Conservation (phyloP, 30 jellyfish, hydroid and myxozoan genomes). For the Hydra vulgaris region DNA sequence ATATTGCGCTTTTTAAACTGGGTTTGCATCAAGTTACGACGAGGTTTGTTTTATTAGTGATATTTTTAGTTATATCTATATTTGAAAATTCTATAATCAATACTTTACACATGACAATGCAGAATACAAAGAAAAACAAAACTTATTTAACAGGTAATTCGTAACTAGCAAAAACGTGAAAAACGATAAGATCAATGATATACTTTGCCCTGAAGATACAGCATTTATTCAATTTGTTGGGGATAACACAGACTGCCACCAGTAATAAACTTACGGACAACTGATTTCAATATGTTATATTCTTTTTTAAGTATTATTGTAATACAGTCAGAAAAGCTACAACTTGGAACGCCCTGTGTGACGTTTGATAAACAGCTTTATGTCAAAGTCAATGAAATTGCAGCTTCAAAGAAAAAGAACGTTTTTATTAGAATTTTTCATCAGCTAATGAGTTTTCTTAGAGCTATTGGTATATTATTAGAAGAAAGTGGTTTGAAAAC, state of each 20-base stretch:
- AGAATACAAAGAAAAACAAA: not conserved
- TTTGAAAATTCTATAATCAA: too few relatives aligned
- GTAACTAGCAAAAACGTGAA: not conserved
- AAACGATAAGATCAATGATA: conserved; percentile 1
- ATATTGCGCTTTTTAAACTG: not conserved
- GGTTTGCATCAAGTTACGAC: conserved; percentile 8
- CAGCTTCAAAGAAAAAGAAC: not conserved
- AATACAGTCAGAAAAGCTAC: not conserved
- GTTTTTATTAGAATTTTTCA: not conserved
- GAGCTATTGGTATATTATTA: not conserved
- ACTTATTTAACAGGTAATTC: not conserved
- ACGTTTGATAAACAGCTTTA: conserved; percentile 1
- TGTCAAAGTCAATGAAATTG: not conserved
- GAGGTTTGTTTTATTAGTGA: not conserved
- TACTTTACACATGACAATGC: too few relatives aligned
- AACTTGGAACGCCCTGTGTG: conserved; percentile 9
- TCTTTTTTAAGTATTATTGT: not conserved
- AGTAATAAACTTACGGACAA: not conserved
- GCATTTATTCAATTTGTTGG: conserved; percentile 2
- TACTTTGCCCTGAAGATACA: not conserved
- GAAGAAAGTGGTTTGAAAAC: not conserved
- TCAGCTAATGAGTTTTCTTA: not conserved
- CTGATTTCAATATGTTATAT: not conserved
- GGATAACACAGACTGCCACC: conserved; percentile 5
- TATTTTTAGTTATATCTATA: not conserved